Evolutionary conservation across 92 coral and sea anemone species (phyloP).

Genomic region (Siderastrea siderea): DNA sequence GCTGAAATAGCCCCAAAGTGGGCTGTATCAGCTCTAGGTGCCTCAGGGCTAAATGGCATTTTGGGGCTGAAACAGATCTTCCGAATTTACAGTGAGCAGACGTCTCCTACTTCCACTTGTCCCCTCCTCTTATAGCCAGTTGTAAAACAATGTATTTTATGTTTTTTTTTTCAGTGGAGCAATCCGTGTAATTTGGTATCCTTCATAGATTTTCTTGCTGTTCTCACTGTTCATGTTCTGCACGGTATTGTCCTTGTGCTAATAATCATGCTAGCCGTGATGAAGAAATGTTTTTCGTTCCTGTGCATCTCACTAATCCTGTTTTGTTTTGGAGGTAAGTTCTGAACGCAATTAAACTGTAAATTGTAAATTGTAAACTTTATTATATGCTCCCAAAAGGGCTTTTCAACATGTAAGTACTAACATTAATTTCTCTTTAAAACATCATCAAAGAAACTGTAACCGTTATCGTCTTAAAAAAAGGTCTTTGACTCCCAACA

Average conservation of each 20-base stretch:
- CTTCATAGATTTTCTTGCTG: neutral
- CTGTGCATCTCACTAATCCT: constrained; percentile 19
- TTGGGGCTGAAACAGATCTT: too few species aligned
- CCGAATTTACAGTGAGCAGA: too few species aligned
- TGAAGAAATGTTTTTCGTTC: constrained; percentile 6
- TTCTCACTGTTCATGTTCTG: constrained; percentile 10
- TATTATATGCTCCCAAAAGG: neutral
- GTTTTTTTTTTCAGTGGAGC: constrained; percentile 32
- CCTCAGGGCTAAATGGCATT: too few species aligned
- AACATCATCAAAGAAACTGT: too few species aligned
- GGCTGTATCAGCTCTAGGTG: too few species aligned
- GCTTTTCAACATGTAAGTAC: neutral
- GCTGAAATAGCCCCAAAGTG: too few species aligned
- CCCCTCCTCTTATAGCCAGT: too few species aligned
- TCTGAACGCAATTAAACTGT: neutral
- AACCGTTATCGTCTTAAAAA: too few species aligned
- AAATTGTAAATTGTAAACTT: neutral
- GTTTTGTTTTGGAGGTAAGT: constrained; percentile 29
- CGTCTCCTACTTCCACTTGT: too few species aligned
- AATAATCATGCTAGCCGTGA: constrained; percentile 10
- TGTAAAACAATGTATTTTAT: neutral
- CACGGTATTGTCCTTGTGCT: neutral
- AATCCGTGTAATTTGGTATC: constrained; percentile 15
- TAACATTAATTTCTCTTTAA: too few species aligned
- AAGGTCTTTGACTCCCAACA: too few species aligned